A percentile compares a stretch with the other conserved stretches of the same genome.
Conservation (phyloP, 2,888 invertebrate species). For the Empis livida region DNA sequence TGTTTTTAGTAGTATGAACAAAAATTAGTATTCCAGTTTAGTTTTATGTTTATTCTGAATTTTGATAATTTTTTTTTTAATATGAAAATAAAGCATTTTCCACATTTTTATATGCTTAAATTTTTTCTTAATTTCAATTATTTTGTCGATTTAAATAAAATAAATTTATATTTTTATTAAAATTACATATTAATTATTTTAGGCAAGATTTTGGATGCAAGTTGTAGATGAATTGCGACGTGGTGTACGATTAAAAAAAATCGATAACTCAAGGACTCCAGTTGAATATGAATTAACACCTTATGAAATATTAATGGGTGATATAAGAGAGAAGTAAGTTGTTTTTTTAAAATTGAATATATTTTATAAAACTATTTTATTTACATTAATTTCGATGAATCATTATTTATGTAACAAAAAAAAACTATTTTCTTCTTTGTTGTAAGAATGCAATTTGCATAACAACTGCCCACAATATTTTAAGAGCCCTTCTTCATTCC, state of each 20-base stretch:
- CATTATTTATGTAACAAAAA: too few relatives aligned
- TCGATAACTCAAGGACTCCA: conserved; percentile 59
- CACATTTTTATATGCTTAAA: neutral
- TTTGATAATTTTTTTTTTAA: too few relatives aligned
- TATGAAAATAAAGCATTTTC: neutral
- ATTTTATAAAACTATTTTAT: neutral
- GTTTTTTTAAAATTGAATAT: neutral
- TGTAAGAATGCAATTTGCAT: too few relatives aligned
- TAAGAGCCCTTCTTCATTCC: too few relatives aligned
- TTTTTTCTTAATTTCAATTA: neutral
- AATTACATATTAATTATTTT: conserved; percentile 20
- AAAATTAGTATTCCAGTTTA: neutral
- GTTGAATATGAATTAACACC: conserved; percentile 91
- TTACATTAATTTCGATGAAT: too few relatives aligned
- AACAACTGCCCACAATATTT: too few relatives aligned
- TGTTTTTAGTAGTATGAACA: neutral
- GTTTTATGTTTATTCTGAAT: too few relatives aligned
- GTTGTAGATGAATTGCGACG: conserved; percentile 83
- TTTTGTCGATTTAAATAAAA: too few relatives aligned
- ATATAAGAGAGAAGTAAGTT: conserved; percentile 64
- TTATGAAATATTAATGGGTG: conserved; percentile 93
- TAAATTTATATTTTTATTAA: neutral
- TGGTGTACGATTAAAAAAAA: conserved; percentile 88
- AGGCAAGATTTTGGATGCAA: conserved; percentile 93
- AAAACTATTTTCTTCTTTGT: too few relatives aligned